Evolutionary conservation across 2,113 vertebrate species (phyloP).

Genomic region (Electrona antarctica): DNA sequence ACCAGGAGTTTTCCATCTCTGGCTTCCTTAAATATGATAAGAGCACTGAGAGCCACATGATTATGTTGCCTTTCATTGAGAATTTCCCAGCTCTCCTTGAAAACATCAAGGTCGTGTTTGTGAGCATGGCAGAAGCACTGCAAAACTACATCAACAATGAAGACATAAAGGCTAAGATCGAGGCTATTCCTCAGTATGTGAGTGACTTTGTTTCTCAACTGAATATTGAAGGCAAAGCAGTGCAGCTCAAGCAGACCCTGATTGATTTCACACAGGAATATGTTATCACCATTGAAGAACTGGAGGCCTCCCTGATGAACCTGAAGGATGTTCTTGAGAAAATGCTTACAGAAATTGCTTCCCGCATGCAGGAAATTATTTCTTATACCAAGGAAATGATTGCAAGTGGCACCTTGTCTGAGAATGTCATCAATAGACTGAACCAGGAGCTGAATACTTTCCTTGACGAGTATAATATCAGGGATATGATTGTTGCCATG

Average conservation of each 20-base stretch:
- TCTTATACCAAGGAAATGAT: constrained; percentile 76
- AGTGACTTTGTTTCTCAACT: constrained; percentile 79
- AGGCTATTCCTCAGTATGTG: constrained; percentile 77
- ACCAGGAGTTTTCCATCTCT: constrained; percentile 85
- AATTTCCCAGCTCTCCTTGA: constrained; percentile 82
- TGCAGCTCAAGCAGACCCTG: constrained; percentile 77
- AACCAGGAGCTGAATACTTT: constrained; percentile 76
- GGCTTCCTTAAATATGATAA: constrained; percentile 91
- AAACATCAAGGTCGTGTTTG: constrained; percentile 70
- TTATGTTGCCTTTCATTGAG: constrained; percentile 85
- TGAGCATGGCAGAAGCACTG: constrained; percentile 74
- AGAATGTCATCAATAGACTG: constrained; percentile 75
- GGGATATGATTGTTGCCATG: constrained; percentile 59
- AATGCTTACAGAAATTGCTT: constrained; percentile 69
- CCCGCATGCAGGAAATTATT: constrained; percentile 69
- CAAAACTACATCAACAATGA: constrained; percentile 77
- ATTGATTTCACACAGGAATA: constrained; percentile 75
- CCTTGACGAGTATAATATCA: constrained; percentile 82
- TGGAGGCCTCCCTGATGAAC: constrained; percentile 76
- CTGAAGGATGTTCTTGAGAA: constrained; percentile 64
- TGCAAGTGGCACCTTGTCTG: constrained; percentile 69
- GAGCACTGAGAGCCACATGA: constrained; percentile 82
- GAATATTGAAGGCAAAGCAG: constrained; percentile 76
- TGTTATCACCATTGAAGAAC: constrained; percentile 79
- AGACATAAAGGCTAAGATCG: constrained; percentile 73